Evolutionary conservation across 2,797 vertebrate species (phyloP), one percentile per base, ranked within the genome.

Genomic region (Mionectes olivaceus): DNA sequence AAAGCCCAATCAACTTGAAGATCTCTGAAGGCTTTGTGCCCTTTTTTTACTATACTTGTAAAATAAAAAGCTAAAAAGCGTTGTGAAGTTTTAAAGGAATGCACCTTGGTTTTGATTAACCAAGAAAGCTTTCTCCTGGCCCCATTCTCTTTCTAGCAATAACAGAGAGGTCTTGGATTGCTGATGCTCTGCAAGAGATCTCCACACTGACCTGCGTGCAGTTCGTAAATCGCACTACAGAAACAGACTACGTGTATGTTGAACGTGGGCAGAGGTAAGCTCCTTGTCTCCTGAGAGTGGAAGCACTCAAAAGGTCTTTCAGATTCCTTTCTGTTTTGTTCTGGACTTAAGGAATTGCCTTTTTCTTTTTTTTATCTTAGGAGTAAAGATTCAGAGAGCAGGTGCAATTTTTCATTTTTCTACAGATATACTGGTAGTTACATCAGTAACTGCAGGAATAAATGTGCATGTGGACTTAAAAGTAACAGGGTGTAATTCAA

Each of bases 161-260:
- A n/a, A 74, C 75, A 84, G 93, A 96, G 67, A 95, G 85, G 63
- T 71, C 85, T 52, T 84, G 89, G 90, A 97, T 98, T 86, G 60
- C 37, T 50, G 93, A 95, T 60, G 97, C 97, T 56, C 93, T 97
- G 71, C 89, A 97, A 67, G 97, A 97, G 76, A 95, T 97, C 86
- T 93, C 93, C 37, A 97, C 93, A 0, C 65, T 97, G 90, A 97
- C 97, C 57, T 98, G 97, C 33, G 91, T 98, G 49, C 93, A 77
- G 35, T 97, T 97, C 94, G 83, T 97, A 57, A 96, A 94, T 55
- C 94, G 23, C 47, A 96, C 97, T 53, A 90, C 77, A 57, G 97
- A 98, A 93, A 61, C 27, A 21, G 91, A 97, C 90, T 97, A 97
- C 0, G 73, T 98, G 37, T 75, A 94, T 28, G 80, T 98, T 79